Conservation (phyloP, 2,888 invertebrate species). For the Sycophila texana region DNA sequence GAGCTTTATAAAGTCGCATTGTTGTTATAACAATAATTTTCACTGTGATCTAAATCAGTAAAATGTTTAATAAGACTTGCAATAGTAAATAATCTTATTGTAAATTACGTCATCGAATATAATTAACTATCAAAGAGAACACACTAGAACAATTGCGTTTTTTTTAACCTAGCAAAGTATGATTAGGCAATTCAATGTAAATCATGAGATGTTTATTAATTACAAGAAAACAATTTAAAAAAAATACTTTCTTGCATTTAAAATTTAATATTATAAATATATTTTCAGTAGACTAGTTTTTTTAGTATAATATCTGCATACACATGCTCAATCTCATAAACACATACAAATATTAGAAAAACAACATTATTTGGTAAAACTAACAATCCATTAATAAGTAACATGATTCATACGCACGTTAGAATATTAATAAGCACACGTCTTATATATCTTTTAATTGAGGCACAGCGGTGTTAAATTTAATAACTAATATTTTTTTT, state of each 20-base stretch:
- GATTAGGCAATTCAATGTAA: slow-evolving; percentile 12
- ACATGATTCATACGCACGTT: slow-evolving; percentile 35
- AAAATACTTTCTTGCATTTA: slow-evolving; percentile 29
- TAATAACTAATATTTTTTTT: slow-evolving; percentile 24
- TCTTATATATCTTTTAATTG: slow-evolving; percentile 22
- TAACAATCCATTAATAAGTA: slow-evolving; percentile 35
- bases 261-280: slow-evolving; percentile 32
- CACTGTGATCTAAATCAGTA: slow-evolving; percentile 63
- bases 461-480: slow-evolving; percentile 50
- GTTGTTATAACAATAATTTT: slow-evolving; percentile 59
- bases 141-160: slow-evolving; percentile 12
- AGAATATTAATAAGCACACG: slow-evolving; percentile 19
- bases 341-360: slow-evolving; percentile 38
- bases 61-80: slow-evolving; percentile 50
- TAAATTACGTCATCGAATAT: slow-evolving; percentile 29
- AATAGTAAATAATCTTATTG: slow-evolving; percentile 46
- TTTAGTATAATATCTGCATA: slow-evolving; percentile 35
- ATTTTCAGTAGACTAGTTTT: slow-evolving; percentile 40
- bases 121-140: slow-evolving; percentile 23
- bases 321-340: slow-evolving; percentile 23
- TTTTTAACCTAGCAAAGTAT: slow-evolving; percentile 28
- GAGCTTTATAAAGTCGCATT: slow-evolving; percentile 57
- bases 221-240: slow-evolving; percentile 31
- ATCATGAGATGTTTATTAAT: slow-evolving; percentile 31
- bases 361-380: slow-evolving; percentile 46